Percentiles rank a stretch among this genome's conserved stretches.
These are phyloP conservation scores for Tetramorium bicarinatum DNA, from an alignment of 2,888 invertebrate genomes.

Conservation along the genomic window DNA sequence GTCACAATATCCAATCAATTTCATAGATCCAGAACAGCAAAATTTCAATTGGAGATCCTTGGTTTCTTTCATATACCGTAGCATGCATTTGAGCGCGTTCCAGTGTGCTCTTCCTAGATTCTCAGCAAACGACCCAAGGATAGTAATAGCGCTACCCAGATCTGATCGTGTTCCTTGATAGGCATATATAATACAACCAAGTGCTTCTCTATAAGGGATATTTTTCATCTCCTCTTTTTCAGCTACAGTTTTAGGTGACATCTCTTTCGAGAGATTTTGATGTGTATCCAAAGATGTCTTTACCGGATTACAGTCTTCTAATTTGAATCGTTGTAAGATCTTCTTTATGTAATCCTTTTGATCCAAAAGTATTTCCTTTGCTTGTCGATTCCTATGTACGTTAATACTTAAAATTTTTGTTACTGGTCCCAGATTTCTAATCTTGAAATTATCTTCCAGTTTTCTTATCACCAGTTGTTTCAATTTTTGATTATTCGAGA, in stretches of 20 bases:
- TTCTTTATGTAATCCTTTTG: neutral
- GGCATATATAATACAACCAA: neutral
- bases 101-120: neutral
- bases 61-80: neutral
- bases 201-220: neutral
- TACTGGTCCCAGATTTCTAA: neutral
- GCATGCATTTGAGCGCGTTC: neutral
- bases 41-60: neutral
- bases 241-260: too few species aligned
- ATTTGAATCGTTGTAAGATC: neutral
- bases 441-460: neutral
- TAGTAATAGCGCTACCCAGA: neutral
- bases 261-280: neutral
- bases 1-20: neutral
- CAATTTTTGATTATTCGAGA: neutral
- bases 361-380: neutral
- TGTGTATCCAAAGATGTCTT: neutral
- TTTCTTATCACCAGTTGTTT: neutral
- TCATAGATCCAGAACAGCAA: accelerated
- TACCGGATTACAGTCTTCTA: neutral
- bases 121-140: neutral
- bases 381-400: neutral
- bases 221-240: neutral
- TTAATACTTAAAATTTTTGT: neutral
- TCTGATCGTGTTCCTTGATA: neutral